Evolutionary conservation across 2,888 invertebrate species (phyloP).

Genomic region (Sicus ferrugineus): DNA sequence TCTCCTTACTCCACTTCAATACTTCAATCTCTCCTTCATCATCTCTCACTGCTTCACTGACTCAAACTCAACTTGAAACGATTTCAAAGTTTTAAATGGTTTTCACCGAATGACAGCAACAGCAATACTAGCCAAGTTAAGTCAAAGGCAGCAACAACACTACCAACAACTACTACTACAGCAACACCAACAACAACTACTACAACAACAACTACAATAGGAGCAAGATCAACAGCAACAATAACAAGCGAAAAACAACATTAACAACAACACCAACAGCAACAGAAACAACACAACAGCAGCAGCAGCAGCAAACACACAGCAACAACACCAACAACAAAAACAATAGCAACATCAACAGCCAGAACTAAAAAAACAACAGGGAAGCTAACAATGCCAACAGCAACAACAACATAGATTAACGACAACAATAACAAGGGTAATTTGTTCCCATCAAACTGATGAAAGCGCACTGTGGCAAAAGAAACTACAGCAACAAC

Average conservation of each 20-base stretch:
- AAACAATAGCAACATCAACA: no score
- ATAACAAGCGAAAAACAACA: not conserved
- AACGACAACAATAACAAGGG: constrained; percentile 1
- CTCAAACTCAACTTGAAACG: not conserved
- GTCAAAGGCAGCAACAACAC: not conserved
- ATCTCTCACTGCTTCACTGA: not conserved
- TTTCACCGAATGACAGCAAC: not conserved
- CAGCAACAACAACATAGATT: constrained; percentile 20
- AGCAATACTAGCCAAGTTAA: not conserved
- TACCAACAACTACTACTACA: not conserved
- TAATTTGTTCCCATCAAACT: constrained; percentile 13
- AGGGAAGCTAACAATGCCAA: not conserved
- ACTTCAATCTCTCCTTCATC: not conserved
- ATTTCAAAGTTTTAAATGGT: constrained; percentile 3
- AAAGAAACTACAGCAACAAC: not conserved
- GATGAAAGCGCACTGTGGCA: not conserved
- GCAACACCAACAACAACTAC: not conserved
- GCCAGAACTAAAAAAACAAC: not conserved
- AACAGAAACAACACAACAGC: no score
- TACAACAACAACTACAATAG: not conserved
- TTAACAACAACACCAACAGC: no score
- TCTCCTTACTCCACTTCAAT: no score
- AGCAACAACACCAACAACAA: not conserved
- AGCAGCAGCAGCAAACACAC: not conserved
- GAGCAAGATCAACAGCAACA: not conserved